Conservation (phyloP, 2,113 vertebrate species). For the Gobio gobio region DNA sequence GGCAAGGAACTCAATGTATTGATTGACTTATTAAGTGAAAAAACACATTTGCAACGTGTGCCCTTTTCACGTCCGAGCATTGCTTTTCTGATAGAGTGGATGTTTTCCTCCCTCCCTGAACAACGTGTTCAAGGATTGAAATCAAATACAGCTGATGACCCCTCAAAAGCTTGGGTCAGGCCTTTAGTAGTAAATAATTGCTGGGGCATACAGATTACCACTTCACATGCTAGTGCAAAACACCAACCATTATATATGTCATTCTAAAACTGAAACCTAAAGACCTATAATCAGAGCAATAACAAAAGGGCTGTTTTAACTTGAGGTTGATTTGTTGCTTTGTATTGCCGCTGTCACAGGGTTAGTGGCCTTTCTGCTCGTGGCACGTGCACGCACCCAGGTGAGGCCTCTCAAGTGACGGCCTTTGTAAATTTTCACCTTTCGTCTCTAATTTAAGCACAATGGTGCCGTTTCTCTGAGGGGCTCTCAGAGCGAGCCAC, state of each 20-base stretch:
- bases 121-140: conserved; percentile 42
- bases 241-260: conserved; percentile 26
- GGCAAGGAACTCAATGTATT: conserved; percentile 69
- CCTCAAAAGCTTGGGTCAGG: conserved; percentile 39
- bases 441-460: conserved; percentile 68
- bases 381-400: conserved; percentile 58
- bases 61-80: conserved; percentile 59
- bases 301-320: conserved; percentile 18
- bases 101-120: conserved; percentile 56
- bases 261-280: conserved; percentile 38
- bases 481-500: conserved; percentile 49
- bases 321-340: conserved; percentile 46
- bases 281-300: conserved; percentile 44
- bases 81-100: conserved; percentile 48
- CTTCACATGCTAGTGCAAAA: conserved; percentile 20
- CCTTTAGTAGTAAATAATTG: conserved; percentile 29
- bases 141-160: conserved; percentile 50
- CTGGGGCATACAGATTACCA: conserved; percentile 31
- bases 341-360: conserved; percentile 43
- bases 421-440: conserved; percentile 59
- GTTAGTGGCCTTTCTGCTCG: conserved; percentile 58
- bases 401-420: conserved; percentile 68
- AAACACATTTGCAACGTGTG: conserved; percentile 67
- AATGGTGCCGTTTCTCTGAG: conserved; percentile 58
- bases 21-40: conserved; percentile 77